Evolutionary conservation across 2,797 vertebrate species (phyloP).

Genomic region (Fistularia commersonii): DNA sequence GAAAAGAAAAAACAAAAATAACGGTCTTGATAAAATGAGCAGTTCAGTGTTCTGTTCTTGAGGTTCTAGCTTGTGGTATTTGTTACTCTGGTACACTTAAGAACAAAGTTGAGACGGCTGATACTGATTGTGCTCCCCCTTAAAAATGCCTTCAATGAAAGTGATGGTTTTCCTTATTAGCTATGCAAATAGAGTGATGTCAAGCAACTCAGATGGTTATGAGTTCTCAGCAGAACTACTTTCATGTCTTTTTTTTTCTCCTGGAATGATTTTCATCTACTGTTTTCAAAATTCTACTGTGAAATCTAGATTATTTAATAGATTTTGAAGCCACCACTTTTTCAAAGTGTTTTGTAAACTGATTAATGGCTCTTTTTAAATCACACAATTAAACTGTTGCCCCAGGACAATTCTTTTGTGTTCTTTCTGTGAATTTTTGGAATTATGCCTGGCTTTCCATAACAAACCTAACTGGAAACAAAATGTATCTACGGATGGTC

Average conservation of each 20-base stretch:
- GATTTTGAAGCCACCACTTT: conserved; percentile 37
- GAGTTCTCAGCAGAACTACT: conserved; percentile 15
- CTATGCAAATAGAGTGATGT: conserved; percentile 43
- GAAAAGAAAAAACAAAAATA: neutral
- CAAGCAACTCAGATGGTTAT: neutral
- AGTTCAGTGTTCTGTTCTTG: neutral
- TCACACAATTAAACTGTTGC: conserved; percentile 45
- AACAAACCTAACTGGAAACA: too few relatives aligned
- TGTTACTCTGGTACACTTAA: neutral
- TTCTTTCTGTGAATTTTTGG: neutral
- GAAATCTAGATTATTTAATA: conserved; percentile 30
- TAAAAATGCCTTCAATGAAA: conserved; percentile 10
- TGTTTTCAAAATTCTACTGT: conserved; percentile 47
- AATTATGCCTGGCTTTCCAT: neutral
- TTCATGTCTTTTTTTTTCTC: conserved; percentile 1
- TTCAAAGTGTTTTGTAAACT: conserved; percentile 37
- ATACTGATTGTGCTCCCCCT: neutral
- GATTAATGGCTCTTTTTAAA: conserved; percentile 30
- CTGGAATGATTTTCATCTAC: conserved; percentile 21
- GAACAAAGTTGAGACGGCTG: neutral
- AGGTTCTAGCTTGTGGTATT: neutral
- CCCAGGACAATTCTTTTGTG: conserved; percentile 6
- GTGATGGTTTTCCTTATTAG: conserved; percentile 2
- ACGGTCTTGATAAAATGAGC: neutral
- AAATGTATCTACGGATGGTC: neutral